Conservation (phyloP, 2,113 vertebrate species). For the Siniperca chuatsi region DNA sequence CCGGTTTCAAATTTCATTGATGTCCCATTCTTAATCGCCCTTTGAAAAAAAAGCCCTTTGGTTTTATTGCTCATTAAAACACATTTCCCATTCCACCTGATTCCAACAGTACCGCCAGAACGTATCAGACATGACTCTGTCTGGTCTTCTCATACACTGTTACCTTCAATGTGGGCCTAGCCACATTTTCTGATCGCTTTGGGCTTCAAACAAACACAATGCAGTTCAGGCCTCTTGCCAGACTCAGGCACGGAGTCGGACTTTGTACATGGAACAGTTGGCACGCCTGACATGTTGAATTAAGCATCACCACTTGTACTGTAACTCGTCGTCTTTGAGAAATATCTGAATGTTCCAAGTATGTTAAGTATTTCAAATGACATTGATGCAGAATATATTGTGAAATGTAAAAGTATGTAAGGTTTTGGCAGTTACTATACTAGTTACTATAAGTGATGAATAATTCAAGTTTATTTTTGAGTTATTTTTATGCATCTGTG, state of each 20-base stretch:
- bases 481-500: conserved; percentile 27
- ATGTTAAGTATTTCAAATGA: conserved; percentile 31
- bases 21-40: conserved; percentile 8
- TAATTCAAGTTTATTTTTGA: conserved; percentile 35
- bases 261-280: conserved; percentile 42
- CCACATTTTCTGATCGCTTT: conserved; percentile 50
- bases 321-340: conserved; percentile 28
- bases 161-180: conserved; percentile 50
- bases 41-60: conserved; percentile 27
- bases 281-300: conserved; percentile 41
- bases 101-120: conserved; percentile 40
- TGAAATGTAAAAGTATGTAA: background rate
- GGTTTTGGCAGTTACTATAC: background rate
- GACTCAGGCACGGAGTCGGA: conserved; percentile 27
- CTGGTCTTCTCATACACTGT: conserved; percentile 44
- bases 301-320: conserved; percentile 43
- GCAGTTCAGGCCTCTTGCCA: conserved; percentile 43
- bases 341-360: conserved; percentile 13
- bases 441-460: conserved; percentile 26
- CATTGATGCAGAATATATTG: conserved; percentile 24
- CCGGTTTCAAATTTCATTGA: conserved; percentile 47
- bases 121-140: conserved; percentile 38
- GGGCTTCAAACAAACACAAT: conserved; percentile 61
- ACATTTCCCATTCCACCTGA: conserved; percentile 61
- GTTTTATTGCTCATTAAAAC: conserved; percentile 34